phyloP scores from a whole-genome alignment of 2,888 invertebrate genomes.

The Drosophila ezoana region DNA sequence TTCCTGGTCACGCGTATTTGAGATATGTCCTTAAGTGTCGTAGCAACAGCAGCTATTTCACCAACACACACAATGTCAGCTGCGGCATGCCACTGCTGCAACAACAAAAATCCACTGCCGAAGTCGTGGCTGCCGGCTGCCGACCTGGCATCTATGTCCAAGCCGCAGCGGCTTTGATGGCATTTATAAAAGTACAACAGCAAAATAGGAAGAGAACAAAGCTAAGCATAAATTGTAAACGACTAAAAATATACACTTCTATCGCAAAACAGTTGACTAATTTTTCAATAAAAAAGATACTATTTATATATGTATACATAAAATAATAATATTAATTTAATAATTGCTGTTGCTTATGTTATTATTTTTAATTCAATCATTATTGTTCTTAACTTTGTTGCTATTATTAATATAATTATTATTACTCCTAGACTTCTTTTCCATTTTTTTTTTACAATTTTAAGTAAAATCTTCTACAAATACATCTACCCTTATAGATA shows the following conservation, averaged over 20 bases:
- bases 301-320: no score
- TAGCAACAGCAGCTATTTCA: slow-evolving; percentile 29
- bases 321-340: no score
- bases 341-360: no score
- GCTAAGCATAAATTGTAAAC: not conserved
- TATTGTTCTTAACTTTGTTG: no score
- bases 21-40: slow-evolving; percentile 49
- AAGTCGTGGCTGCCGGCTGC: slow-evolving; percentile 25
- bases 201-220: slow-evolving; percentile 2
- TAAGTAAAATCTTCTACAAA: no score
- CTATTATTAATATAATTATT: no score
- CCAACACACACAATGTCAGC: slow-evolving; percentile 20
- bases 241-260: not conserved
- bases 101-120: slow-evolving; percentile 32
- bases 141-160: slow-evolving; percentile 30
- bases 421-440: no score
- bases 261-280: not conserved
- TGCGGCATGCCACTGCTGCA: slow-evolving; percentile 38
- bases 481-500: no score
- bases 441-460: no score
- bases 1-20: slow-evolving; percentile 36
- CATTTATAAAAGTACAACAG: slow-evolving; percentile 54
- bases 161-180: slow-evolving; percentile 55
- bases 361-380: no score
- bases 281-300: no score